A percentile compares a stretch with the other conserved stretches of the same genome.
Conservation (phyloP, 2,113 vertebrate species). For the Etia nguti region DNA sequence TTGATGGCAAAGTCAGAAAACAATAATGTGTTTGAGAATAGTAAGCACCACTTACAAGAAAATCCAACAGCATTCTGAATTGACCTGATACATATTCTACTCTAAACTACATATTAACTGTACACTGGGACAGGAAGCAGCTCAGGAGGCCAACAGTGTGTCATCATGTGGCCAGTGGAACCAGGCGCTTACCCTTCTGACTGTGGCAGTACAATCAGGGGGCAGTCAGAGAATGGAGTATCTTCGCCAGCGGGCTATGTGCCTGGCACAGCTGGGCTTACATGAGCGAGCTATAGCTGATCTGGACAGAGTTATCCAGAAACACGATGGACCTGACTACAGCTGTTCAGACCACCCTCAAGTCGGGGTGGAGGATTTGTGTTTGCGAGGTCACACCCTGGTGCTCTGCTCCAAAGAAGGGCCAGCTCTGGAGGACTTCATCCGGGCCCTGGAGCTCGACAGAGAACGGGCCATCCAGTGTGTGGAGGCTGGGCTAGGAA, state of each 20-base stretch:
- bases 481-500: conserved; percentile 68
- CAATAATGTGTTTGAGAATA: neutral
- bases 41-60: too few relatives aligned
- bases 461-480: conserved; percentile 63
- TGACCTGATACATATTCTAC: neutral
- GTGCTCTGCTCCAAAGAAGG: conserved; percentile 69
- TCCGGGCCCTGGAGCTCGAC: conserved; percentile 76
- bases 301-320: conserved; percentile 75
- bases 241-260: conserved; percentile 77
- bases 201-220: conserved; percentile 72
- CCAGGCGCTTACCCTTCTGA: conserved; percentile 77
- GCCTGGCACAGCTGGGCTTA: conserved; percentile 72
- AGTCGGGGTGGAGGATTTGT: conserved; percentile 73
- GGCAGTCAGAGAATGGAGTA: conserved; percentile 41
- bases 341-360: conserved; percentile 21
- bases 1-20: neutral
- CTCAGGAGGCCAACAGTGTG: conserved; percentile 74
- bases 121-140: conserved; percentile 69
- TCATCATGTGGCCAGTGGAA: conserved; percentile 53
- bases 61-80: too few relatives aligned
- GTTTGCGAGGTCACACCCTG: conserved; percentile 75
- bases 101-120: neutral
- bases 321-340: neutral
- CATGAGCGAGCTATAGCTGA: conserved; percentile 75
- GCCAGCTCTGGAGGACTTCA: conserved; percentile 75